These are phyloP conservation scores for Diachasmimorpha longicaudata DNA, from an alignment of 1,140 invertebrate genomes.

Conservation along the genomic window DNA sequence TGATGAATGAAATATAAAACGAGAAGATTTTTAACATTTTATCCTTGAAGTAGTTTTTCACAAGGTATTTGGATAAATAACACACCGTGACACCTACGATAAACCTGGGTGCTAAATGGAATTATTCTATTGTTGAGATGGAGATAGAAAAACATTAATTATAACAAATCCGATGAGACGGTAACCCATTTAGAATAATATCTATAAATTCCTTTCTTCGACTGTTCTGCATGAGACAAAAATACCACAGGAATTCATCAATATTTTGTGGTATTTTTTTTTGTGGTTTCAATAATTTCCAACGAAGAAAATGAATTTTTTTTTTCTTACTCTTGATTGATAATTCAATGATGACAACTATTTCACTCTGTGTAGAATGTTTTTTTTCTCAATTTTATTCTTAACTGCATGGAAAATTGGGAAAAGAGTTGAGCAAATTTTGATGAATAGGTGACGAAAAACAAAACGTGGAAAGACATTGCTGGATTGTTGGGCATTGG, in stretches of 20 bases:
- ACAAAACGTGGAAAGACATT: constrained; percentile 98
- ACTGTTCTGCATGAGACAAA: constrained; percentile 25
- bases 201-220: constrained; percentile 28
- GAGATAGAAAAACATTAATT: constrained; percentile 26
- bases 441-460: constrained; percentile 85
- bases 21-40: constrained; percentile 25
- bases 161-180: constrained; percentile 28
- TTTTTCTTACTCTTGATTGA: not conserved
- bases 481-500: constrained; percentile 91
- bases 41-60: constrained; percentile 25
- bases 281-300: constrained; percentile 30
- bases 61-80: constrained; percentile 25
- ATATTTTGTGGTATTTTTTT: not conserved
- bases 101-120: constrained; percentile 34
- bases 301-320: constrained; percentile 35
- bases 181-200: constrained; percentile 32
- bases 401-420: not conserved
- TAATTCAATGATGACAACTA: too few relatives aligned
- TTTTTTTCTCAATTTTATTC: constrained; percentile 7
- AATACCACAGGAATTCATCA: not conserved
- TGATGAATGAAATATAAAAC: not conserved
- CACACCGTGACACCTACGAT: constrained; percentile 23
- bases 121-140: constrained; percentile 32
- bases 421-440: not conserved
- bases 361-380: constrained; percentile 5